Evolutionary conservation across 2,797 vertebrate genomes (phyloP).

Genomic region (Dermochelys coriacea): DNA sequence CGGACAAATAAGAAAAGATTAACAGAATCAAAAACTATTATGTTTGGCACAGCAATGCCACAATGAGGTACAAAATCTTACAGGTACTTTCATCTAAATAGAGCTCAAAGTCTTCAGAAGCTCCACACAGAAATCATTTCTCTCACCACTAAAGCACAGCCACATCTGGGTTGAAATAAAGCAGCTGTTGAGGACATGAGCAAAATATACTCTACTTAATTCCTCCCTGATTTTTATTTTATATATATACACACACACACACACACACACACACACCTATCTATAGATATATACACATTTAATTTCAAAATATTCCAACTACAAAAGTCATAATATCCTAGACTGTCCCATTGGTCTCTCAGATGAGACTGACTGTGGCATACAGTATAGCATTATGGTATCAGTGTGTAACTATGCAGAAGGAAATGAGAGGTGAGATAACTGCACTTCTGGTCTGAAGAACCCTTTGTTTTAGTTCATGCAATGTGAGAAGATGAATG

Average conservation of each 20-base stretch:
- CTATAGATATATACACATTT: neutral
- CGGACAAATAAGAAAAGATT: neutral
- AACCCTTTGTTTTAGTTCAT: conserved; percentile 48
- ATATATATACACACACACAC: too few relatives aligned
- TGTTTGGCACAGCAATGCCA: neutral
- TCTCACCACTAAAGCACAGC: neutral
- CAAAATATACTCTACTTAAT: neutral
- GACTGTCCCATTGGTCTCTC: neutral
- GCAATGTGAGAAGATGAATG: conserved; percentile 49
- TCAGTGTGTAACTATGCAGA: neutral
- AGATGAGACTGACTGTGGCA: neutral
- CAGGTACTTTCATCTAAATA: neutral
- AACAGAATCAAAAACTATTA: neutral
- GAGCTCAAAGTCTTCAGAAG: neutral
- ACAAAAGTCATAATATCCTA: neutral
- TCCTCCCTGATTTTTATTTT: neutral
- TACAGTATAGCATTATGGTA: conserved; percentile 23
- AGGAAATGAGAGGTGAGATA: neutral
- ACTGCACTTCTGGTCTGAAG: neutral
- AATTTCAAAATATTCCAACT: neutral
- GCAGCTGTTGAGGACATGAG: neutral
- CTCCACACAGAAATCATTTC: conserved; percentile 5
- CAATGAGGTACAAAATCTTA: neutral
- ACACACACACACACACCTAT: too few relatives aligned
- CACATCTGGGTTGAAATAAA: neutral